These are phyloP conservation scores for Hycleus phaleratus DNA, from an alignment of 1,140 invertebrate genomes.

Conservation along the genomic window DNA sequence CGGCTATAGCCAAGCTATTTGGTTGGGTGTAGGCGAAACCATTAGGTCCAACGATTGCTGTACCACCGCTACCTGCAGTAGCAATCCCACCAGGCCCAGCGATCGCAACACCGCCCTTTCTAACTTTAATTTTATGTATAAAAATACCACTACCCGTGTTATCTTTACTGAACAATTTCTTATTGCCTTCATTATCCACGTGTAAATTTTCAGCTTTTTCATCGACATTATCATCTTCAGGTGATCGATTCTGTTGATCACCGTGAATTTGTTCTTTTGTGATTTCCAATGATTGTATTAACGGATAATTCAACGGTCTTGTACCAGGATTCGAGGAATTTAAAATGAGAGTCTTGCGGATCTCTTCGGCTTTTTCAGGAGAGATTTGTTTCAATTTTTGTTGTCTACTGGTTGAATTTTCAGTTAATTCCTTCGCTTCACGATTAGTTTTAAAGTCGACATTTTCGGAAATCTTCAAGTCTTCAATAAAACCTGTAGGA, in stretches of 20 bases:
- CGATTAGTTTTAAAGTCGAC: slow-evolving; percentile 9
- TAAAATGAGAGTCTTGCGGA: background rate
- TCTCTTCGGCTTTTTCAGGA: background rate
- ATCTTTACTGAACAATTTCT: slow-evolving; percentile 33
- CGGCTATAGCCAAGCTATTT: slow-evolving; percentile 59
- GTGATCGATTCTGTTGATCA: slow-evolving; percentile 12
- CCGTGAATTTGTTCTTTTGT: slow-evolving; percentile 1
- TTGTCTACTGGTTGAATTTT: background rate
- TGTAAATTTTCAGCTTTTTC: slow-evolving; percentile 25
- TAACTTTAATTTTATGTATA: slow-evolving; percentile 56
- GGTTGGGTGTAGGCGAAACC: slow-evolving; percentile 62
- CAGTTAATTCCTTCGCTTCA: slow-evolving; percentile 1
- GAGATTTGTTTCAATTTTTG: background rate
- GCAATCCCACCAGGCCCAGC: slow-evolving; percentile 66
- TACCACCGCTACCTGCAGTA: slow-evolving; percentile 62
- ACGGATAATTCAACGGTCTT: background rate
- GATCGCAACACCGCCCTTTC: slow-evolving; percentile 63
- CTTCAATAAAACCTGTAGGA: slow-evolving; percentile 22
- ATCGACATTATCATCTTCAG: slow-evolving; percentile 18
- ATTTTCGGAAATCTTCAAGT: slow-evolving; percentile 22
- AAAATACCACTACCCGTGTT: slow-evolving; percentile 48
- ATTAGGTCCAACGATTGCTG: slow-evolving; percentile 64
- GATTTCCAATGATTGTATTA: slow-evolving; percentile 1
- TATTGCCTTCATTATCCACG: slow-evolving; percentile 25
- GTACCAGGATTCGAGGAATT: background rate